Conservation (phyloP, 2,888 invertebrate species). For the Drosophila sordidapex region DNA sequence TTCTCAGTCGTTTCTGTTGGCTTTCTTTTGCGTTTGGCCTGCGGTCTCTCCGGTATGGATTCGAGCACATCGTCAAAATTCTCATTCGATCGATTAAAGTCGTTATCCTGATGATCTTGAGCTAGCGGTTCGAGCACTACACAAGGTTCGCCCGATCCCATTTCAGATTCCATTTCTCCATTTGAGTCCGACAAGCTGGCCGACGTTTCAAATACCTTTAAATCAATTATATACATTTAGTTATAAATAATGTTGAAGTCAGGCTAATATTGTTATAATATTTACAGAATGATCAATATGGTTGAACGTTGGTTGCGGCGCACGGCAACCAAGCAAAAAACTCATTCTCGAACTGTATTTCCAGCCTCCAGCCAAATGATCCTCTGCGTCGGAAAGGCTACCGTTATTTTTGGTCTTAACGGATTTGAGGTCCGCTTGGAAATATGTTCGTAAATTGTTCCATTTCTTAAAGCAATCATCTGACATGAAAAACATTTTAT, state of each 20-base stretch:
- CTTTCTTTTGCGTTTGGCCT: conserved; percentile 18
- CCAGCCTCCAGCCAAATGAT: conserved; percentile 27
- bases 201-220: conserved; percentile 28
- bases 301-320: conserved; percentile 9
- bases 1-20: neutral
- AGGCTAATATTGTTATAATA: neutral
- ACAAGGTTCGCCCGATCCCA: conserved; percentile 19
- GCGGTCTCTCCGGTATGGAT: conserved; percentile 8
- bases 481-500: neutral
- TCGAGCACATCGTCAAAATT: conserved; percentile 11
- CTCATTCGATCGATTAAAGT: conserved; percentile 9
- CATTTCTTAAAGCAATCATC: conserved; percentile 45
- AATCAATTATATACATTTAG: neutral
- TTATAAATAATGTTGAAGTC: neutral
- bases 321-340: conserved; percentile 24
- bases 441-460: conserved; percentile 45
- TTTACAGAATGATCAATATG: conserved; percentile 26
- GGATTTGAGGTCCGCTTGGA: conserved; percentile 30
- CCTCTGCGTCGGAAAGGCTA: conserved; percentile 21
- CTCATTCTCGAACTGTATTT: conserved; percentile 44
- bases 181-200: conserved; percentile 37
- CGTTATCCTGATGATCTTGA: conserved; percentile 19
- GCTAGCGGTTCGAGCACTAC: conserved; percentile 5
- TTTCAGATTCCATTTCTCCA: conserved; percentile 34
- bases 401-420: conserved; percentile 19